These are phyloP conservation scores for Eledona agricola DNA, from an alignment of 2,888 invertebrate genomes.

Conservation along the genomic window DNA sequence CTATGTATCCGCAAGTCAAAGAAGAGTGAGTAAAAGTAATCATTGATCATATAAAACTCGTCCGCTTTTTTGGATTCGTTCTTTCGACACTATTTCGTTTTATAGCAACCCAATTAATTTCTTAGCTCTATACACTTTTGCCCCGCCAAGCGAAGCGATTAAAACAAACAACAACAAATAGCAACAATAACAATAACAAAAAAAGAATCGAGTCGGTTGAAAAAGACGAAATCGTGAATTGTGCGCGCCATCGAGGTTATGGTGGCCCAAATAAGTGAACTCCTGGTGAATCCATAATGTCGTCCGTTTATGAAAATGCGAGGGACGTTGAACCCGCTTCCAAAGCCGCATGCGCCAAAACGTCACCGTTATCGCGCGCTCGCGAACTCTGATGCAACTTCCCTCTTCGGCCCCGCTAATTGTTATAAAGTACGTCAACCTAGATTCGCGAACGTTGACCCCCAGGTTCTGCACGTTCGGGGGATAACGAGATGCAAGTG, in stretches of 20 bases:
- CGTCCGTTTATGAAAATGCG: slow-evolving; percentile 15
- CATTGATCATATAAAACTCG: too few species aligned
- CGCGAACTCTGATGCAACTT: slow-evolving; percentile 45
- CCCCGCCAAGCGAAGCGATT: too few species aligned
- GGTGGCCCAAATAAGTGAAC: slow-evolving; percentile 48
- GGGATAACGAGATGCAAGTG: slow-evolving; percentile 27
- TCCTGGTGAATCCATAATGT: slow-evolving; percentile 41
- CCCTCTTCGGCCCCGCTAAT: slow-evolving; percentile 42
- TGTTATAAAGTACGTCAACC: slow-evolving; percentile 48
- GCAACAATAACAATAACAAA: neutral
- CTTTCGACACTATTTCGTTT: too few species aligned
- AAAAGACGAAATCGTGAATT: too few species aligned
- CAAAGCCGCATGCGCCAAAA: slow-evolving; percentile 46
- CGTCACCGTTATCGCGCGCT: slow-evolving; percentile 46
- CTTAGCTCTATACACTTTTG: too few species aligned
- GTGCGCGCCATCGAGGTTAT: slow-evolving; percentile 6
- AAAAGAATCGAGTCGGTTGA: slow-evolving; percentile 10
- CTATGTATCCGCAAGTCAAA: too few species aligned
- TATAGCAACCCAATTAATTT: too few species aligned
- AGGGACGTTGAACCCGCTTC: slow-evolving; percentile 32
- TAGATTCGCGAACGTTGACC: slow-evolving; percentile 52
- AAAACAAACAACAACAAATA: too few species aligned
- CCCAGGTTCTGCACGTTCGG: too few species aligned
- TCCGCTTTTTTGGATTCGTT: too few species aligned
- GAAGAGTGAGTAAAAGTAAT: too few species aligned